Percentiles rank a stretch among this genome's conserved stretches.
Conservation (phyloP, 2,113 vertebrate species). For the Deroptyus accipitrinus region DNA sequence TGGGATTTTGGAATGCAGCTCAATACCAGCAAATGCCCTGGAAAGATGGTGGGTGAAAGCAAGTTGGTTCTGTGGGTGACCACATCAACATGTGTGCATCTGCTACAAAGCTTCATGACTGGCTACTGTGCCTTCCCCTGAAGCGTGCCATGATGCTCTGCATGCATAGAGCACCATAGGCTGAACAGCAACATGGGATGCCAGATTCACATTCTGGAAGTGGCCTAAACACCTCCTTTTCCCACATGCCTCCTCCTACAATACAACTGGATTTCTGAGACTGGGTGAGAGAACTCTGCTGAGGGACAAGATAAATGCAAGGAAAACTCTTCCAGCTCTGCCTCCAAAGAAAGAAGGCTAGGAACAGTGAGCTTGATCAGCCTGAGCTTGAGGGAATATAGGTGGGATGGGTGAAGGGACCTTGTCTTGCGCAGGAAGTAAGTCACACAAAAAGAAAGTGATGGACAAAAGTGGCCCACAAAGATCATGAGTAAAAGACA, state of each 20-base stretch:
- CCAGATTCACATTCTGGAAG: neutral
- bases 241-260: neutral
- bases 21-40: neutral
- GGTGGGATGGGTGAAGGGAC: neutral
- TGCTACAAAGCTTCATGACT: neutral
- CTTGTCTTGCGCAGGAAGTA: neutral
- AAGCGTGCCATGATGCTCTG: neutral
- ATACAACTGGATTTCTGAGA: neutral
- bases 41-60: neutral
- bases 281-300: neutral
- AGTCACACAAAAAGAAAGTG: neutral
- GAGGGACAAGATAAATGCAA: neutral
- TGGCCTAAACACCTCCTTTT: neutral
- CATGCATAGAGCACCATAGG: neutral
- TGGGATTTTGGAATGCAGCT: neutral
- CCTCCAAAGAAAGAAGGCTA: neutral
- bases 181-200: neutral
- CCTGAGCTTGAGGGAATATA: neutral
- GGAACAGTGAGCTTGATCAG: neutral
- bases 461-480: neutral
- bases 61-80: neutral
- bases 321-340: neutral
- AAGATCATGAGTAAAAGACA: neutral
- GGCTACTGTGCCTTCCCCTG: neutral
- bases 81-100: neutral